Evolutionary conservation across 2,797 vertebrate species (phyloP).

Genomic region (Mallotus villosus): DNA sequence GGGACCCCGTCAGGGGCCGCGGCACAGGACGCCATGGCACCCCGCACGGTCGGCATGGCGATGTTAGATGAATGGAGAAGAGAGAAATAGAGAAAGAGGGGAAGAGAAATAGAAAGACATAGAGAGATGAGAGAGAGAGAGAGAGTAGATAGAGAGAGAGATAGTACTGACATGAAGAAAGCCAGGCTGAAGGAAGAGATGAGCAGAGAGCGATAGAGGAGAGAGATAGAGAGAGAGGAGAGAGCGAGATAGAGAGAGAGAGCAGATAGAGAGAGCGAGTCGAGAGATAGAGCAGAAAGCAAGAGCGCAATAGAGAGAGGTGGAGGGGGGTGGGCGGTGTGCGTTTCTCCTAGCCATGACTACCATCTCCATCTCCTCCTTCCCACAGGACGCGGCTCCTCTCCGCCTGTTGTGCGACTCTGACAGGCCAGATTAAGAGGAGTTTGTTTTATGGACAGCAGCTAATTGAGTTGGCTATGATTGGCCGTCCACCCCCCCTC

Average conservation of each 20-base stretch:
- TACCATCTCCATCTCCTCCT: neutral
- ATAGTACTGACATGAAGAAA: slow-evolving; percentile 13
- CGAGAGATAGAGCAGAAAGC: neutral
- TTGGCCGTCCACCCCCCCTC: no score
- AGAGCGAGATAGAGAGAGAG: neutral
- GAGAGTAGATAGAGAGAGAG: slow-evolving; percentile 1
- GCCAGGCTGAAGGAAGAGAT: no score
- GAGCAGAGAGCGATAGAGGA: no score
- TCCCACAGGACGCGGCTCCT: slow-evolving; percentile 48
- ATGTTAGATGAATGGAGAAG: neutral
- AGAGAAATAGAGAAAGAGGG: no score
- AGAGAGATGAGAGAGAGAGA: no score
- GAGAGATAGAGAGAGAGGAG: neutral
- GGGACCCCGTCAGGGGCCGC: slow-evolving; percentile 56
- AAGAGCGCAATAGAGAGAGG: slow-evolving; percentile 10
- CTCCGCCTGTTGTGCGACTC: slow-evolving; percentile 38
- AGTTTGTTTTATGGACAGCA: slow-evolving; percentile 71
- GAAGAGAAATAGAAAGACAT: no score
- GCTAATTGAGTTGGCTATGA: slow-evolving; percentile 75
- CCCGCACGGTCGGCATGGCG: slow-evolving; percentile 19
- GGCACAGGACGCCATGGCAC: slow-evolving; percentile 42
- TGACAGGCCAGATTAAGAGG: slow-evolving; percentile 68
- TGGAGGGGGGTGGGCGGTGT: slow-evolving; percentile 21
- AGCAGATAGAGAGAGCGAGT: neutral
- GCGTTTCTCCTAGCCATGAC: slow-evolving; percentile 21